Evolutionary conservation across 2,113 vertebrate genomes (phyloP), one percentile per base, ranked within the genome.

Genomic region (Trematomus loennbergii): DNA sequence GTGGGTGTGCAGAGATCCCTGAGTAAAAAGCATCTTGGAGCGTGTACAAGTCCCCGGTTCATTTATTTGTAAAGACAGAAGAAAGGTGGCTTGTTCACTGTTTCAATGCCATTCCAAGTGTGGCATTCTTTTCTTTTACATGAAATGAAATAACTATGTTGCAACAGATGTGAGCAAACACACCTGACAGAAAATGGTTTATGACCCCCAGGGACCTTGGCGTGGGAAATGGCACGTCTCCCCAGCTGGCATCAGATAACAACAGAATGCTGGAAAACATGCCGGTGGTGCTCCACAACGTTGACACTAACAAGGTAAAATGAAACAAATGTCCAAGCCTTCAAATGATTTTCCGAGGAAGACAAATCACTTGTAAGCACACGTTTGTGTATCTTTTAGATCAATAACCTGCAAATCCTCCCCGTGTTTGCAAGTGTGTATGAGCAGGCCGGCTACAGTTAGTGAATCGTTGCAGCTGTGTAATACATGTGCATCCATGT

Each of bases 291-390:
- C 91, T 95, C 74, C 96, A 96, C 95, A 96, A 95, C 78, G 93
- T 95, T 0, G 95, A 96, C 79, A 91, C 86, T 0, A 95, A 96
- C 85, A 95, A 97, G 97, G 98, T 98, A 95, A 83, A 79, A 20
- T 10, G 18, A 86, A 78, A 55, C 15, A 53, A 69, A 79, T 40
- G 10, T 48, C 55, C 63, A 70, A 43, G 10, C 13, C 15, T 43
- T 36, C 43, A 50, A 69, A 25, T 22, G 1, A 48, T 68, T 25
- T 29, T 22, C 36, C 0, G 2, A 60, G 17, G 13, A 40, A n/a
- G 43, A 65, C 10, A 66, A 17, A 45, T 67, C 16, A 64, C 65
- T 48, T 55, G 22, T 69, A 22, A 1, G 46, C 20, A 12, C 22
- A 13, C 2, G 33, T 53, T 11, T 45, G 13, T 63, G 4, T 15